A percentile compares a stretch with the other conserved stretches of the same genome.
These are phyloP conservation scores for Scaptomyza cyrtandrae DNA, from an alignment of 2,888 invertebrate species.

Conservation along the genomic window DNA sequence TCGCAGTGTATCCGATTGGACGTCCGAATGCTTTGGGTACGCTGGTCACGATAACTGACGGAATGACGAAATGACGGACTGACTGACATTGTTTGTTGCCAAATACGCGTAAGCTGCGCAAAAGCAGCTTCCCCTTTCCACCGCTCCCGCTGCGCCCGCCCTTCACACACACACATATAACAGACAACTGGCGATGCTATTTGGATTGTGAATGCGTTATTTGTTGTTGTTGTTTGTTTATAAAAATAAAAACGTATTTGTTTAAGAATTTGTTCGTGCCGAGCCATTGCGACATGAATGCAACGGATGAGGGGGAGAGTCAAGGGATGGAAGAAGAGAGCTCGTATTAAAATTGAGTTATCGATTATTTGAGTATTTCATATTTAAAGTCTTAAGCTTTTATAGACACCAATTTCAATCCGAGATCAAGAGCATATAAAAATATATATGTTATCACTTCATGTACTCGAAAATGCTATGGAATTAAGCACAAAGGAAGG, in stretches of 20 bases:
- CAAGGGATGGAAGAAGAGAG: too few relatives aligned
- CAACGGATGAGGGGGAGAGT: constrained; percentile 3
- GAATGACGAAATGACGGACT: neutral
- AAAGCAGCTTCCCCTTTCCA: too few relatives aligned
- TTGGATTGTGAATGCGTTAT: constrained; percentile 31
- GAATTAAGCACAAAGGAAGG: too few relatives aligned
- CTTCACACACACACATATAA: neutral
- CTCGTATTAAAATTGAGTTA: too few relatives aligned
- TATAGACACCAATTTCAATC: too few relatives aligned
- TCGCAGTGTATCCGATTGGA: constrained; percentile 30
- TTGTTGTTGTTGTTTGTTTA: constrained; percentile 33
- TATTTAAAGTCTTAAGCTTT: too few relatives aligned
- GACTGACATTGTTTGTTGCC: constrained; percentile 37
- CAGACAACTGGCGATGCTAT: neutral
- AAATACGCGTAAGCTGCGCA: constrained; percentile 56
- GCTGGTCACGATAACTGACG: constrained; percentile 46
- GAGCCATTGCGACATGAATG: constrained; percentile 16
- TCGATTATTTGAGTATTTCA: too few relatives aligned
- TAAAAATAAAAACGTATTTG: constrained; percentile 31
- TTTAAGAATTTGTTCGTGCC: constrained; percentile 21
- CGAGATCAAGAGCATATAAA: too few relatives aligned
- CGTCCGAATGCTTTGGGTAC: constrained; percentile 28
- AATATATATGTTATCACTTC: too few relatives aligned
- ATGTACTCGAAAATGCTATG: too few relatives aligned
- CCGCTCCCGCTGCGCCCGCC: neutral